These are phyloP conservation scores for Setophaga kirtlandii DNA, from an alignment of 2,113 vertebrate species.

Conservation along the genomic window DNA sequence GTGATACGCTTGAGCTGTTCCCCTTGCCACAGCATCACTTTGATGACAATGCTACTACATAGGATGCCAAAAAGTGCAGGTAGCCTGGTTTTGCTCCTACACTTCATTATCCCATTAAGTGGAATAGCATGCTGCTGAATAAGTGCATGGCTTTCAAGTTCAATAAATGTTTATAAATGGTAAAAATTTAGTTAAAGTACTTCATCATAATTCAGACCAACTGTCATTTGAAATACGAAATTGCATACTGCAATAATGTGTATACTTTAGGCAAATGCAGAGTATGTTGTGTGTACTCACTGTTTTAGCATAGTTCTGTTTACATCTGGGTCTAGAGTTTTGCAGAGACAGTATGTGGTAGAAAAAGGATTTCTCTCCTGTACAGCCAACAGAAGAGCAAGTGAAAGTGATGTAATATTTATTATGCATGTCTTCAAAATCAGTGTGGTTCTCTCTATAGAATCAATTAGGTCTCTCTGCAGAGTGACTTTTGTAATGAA, in stretches of 20 bases:
- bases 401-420: background rate
- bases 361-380: background rate
- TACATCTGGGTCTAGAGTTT: background rate
- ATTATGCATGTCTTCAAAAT: background rate
- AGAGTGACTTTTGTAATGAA: background rate
- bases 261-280: background rate
- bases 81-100: background rate
- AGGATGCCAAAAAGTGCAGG: background rate
- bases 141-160: background rate
- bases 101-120: background rate
- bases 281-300: background rate
- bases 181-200: background rate
- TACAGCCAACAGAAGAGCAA: background rate
- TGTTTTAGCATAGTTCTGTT: background rate
- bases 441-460: background rate
- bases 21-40: background rate
- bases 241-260: background rate
- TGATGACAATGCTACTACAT: background rate
- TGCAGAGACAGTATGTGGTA: background rate
- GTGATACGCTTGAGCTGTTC: background rate
- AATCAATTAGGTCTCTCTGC: background rate
- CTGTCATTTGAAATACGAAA: background rate
- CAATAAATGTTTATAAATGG: background rate
- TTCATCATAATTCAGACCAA: background rate
- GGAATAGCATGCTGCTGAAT: background rate